Evolutionary conservation across 64 coral and sea anemone species (phyloP).

Genomic region (Dendrophyllia cribrosa): DNA sequence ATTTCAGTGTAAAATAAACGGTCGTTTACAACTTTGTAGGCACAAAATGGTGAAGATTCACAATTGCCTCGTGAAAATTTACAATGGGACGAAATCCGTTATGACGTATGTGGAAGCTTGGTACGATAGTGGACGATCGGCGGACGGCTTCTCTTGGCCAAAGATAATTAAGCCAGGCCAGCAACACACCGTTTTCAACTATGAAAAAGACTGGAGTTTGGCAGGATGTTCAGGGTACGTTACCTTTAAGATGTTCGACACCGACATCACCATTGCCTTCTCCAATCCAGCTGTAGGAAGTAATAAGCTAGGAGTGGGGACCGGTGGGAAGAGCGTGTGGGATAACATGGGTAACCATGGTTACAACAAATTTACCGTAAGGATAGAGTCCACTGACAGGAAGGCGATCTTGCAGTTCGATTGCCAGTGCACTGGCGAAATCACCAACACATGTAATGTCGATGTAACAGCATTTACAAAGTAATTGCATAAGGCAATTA

Average conservation of each 20-base stretch:
- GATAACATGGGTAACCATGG: conserved; percentile 38
- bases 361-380: conserved; percentile 15
- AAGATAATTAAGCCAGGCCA: background rate
- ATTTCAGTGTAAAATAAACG: background rate
- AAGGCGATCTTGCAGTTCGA: conserved; percentile 7
- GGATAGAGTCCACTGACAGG: background rate
- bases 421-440: conserved; percentile 20
- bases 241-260: conserved; percentile 41
- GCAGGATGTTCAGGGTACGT: conserved; percentile 65
- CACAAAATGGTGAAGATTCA: conserved; percentile 53
- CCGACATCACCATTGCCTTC: conserved; percentile 59
- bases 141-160: conserved; percentile 44
- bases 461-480: background rate
- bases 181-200: conserved; percentile 1
- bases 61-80: conserved; percentile 35
- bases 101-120: conserved; percentile 44
- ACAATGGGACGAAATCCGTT: conserved; percentile 16
- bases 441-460: conserved; percentile 40
- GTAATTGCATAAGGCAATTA: background rate
- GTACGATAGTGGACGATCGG: conserved; percentile 54
- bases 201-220: conserved; percentile 33
- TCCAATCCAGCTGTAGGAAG: conserved; percentile 35
- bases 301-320: conserved; percentile 67
- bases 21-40: conserved; percentile 16
- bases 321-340: conserved; percentile 49